A percentile compares a stretch with the other conserved stretches of the same genome.
Evolutionary conservation across 64 coral and sea anemone species (phyloP).

Genomic region (Hydrozoanthus tunicans): DNA sequence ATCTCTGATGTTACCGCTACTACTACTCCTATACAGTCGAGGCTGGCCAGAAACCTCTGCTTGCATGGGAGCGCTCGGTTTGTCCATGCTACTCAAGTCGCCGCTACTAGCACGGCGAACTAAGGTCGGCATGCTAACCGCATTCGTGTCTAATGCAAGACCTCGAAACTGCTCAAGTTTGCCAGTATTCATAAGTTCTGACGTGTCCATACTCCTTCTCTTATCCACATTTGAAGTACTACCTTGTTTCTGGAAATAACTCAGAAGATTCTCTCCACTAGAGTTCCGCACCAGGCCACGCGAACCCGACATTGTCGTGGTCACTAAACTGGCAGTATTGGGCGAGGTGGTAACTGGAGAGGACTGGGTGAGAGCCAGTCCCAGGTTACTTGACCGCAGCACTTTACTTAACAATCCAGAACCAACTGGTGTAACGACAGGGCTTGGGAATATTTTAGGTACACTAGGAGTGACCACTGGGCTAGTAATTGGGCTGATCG

Average conservation of each 20-base stretch:
- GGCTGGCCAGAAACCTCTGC: background rate
- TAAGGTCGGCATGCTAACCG: slow-evolving; percentile 68
- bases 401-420: slow-evolving; percentile 76
- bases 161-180: slow-evolving; percentile 31
- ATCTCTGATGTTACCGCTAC: slow-evolving; percentile 79
- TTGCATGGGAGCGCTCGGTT: background rate
- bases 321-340: slow-evolving; percentile 35
- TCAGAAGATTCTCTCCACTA: slow-evolving; percentile 82
- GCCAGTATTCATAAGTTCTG: slow-evolving; percentile 34
- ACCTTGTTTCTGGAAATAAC: slow-evolving; percentile 27
- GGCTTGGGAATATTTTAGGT: slow-evolving; percentile 27
- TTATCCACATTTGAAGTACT: slow-evolving; percentile 9
- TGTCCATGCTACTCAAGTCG: slow-evolving; percentile 68
- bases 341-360: slow-evolving; percentile 82
- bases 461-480: slow-evolving; percentile 16
- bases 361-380: slow-evolving; percentile 55
- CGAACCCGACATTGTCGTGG: slow-evolving; percentile 57
- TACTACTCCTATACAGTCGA: slow-evolving; percentile 71
- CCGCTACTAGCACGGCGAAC: slow-evolving; percentile 81
- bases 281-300: slow-evolving; percentile 57
- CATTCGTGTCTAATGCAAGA: slow-evolving; percentile 33
- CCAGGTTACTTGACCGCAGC: slow-evolving; percentile 69
- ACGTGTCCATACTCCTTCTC: slow-evolving; percentile 40
- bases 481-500: slow-evolving; percentile 30
- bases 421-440: slow-evolving; percentile 3